Evolutionary conservation across 64 coral and sea anemone species (phyloP), one percentile per base, ranked within the genome.

Genomic region (Exaiptasia diaphana): DNA sequence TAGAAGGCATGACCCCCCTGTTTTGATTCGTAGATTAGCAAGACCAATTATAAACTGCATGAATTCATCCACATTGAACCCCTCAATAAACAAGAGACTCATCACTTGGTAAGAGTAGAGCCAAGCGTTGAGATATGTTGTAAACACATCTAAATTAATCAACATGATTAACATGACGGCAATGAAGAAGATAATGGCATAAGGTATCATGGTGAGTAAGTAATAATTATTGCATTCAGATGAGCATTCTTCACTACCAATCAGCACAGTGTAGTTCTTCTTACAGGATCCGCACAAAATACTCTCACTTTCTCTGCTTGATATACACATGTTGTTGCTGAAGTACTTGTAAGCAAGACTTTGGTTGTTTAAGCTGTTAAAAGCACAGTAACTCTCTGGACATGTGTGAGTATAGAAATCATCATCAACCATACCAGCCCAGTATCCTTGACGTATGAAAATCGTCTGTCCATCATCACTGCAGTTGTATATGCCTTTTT

Each of bases 101-200:
- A 97, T 81, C 20, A 97, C 88, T 63, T 99, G 95, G 45, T 93
- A 99, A 14, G 90, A 92, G 72, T 99, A 99, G 24, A 99, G 53
- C 95, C 95, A 99, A 18, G 85, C 95, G 68, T 99, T 99, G 38
- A 99, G 43, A 31, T 99, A 99, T 0, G 89, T 74, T 38, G 95
- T 99, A 77, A 99, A 99, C 29, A 90, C 65, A 79, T 97, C 88
- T 11, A 97, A 62, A 54, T 97, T 87, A 18, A 97, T 83, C 31
- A 54, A 37, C 61, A 91, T 91, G 10, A 97, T 54, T 6, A 49
- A 14, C 77, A 97, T 71, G 8, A 97, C 88, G 3, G 91, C 24
- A 4, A 78, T 1, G 3, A 90, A 50, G 10, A 97, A 34, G 13
- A 22, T 43, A 74, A 97, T 20, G 2, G 61, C 83, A 38, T 83